A percentile compares a stretch with the other conserved stretches of the same genome.
phyloP scores from a whole-genome alignment of 2,113 vertebrate species.

The Gavialis gangeticus region DNA sequence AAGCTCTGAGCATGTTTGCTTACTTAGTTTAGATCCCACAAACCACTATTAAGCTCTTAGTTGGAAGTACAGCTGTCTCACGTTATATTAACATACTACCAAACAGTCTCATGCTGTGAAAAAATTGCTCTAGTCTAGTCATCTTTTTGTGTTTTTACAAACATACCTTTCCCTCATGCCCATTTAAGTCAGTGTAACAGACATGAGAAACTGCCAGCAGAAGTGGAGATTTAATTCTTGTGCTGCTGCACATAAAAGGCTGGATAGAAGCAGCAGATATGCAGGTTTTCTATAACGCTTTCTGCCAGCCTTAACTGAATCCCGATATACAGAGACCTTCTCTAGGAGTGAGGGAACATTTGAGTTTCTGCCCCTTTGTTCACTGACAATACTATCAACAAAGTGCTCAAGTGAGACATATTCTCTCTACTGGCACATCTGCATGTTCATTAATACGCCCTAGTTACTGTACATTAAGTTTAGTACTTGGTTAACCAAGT shows the following conservation, averaged over 20 bases:
- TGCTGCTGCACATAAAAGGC: rapidly evolving
- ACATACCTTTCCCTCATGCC: not conserved
- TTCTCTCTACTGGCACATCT: not conserved
- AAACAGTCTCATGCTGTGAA: not conserved
- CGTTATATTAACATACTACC: not conserved
- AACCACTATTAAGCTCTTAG: not conserved
- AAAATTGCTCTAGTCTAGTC: not conserved
- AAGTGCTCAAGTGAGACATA: not conserved
- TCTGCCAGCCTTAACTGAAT: not conserved
- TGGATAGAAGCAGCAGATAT: not conserved
- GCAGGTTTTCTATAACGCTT: not conserved
- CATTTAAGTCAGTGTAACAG: not conserved
- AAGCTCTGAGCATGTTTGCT: not conserved
- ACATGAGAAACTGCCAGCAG: not conserved
- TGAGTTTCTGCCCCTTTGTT: not conserved
- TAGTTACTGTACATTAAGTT: too few relatives aligned
- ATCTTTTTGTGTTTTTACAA: not conserved
- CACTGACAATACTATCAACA: not conserved
- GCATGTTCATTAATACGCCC: too few relatives aligned
- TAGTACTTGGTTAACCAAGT: too few relatives aligned
- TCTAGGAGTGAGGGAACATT: not conserved
- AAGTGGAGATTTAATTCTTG: not conserved
- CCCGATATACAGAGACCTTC: not conserved
- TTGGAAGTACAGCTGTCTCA: not conserved
- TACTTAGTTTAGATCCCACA: not conserved